Percentiles rank a stretch among this genome's conserved stretches.
Evolutionary conservation across 2,888 invertebrate genomes (phyloP).

Genomic region (Cyclophora punctaria): DNA sequence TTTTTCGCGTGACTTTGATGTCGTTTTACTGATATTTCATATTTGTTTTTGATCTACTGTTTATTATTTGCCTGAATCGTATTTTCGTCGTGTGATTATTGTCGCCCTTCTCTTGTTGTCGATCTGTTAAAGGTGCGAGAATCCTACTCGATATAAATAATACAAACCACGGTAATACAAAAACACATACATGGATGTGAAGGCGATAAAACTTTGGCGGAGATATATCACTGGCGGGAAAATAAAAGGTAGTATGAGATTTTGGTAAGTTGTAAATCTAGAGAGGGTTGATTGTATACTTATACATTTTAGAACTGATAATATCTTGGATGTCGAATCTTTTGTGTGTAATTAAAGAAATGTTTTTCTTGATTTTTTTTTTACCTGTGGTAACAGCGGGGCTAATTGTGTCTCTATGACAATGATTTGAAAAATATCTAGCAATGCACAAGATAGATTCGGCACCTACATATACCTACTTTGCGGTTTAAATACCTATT

Average conservation of each 20-base stretch:
- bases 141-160: constrained; percentile 33
- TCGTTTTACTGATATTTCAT: constrained; percentile 3
- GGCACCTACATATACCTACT: no score
- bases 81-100: constrained; percentile 46
- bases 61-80: constrained; percentile 34
- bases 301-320: no score
- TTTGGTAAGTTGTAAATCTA: not conserved
- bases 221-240: constrained; percentile 16
- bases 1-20: constrained; percentile 21
- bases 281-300: no score
- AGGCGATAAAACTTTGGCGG: constrained; percentile 21
- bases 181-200: constrained; percentile 15
- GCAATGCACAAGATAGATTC: no score
- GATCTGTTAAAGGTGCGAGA: constrained; percentile 68
- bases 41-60: constrained; percentile 3
- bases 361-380: no score
- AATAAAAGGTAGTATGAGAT: not conserved
- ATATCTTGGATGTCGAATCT: no score
- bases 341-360: no score
- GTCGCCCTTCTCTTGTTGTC: constrained; percentile 47
- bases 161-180: constrained; percentile 26
- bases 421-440: no score
- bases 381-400: no score
- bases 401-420: no score
- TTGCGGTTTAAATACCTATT: no score